Evolutionary conservation across 2,888 invertebrate genomes (phyloP).

Genomic region (Caradrina kadenii): DNA sequence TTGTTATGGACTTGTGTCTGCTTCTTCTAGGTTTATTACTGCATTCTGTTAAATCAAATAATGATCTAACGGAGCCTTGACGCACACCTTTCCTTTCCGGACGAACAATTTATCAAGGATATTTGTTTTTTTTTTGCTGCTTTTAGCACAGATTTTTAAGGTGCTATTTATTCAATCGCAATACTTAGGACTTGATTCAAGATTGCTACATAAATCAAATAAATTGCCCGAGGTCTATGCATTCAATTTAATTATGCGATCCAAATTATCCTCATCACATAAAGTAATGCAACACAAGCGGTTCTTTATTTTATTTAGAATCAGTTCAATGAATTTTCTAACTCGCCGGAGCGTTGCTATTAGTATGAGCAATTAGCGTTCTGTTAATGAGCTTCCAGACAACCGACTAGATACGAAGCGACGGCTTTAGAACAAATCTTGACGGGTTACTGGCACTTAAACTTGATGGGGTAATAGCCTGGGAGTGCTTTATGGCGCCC

Average conservation of each 20-base stretch:
- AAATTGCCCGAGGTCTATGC: constrained; percentile 21
- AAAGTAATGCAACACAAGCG: constrained; percentile 68
- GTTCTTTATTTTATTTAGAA: constrained; percentile 80
- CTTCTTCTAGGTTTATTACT: constrained; percentile 14
- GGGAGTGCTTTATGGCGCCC: constrained; percentile 75
- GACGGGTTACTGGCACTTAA: constrained; percentile 68
- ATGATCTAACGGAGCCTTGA: constrained; percentile 60
- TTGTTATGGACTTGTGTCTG: neutral
- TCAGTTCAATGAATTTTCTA: constrained; percentile 86
- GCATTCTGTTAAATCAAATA: constrained; percentile 37
- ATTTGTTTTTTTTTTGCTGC: constrained; percentile 35
- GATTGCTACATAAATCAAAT: constrained; percentile 21
- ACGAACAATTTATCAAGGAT: constrained; percentile 61
- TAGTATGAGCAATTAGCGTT: constrained; percentile 87
- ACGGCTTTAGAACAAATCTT: constrained; percentile 58
- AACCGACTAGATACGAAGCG: constrained; percentile 76
- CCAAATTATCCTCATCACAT: constrained; percentile 56
- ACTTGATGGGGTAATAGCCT: constrained; percentile 76
- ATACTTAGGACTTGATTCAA: constrained; percentile 6
- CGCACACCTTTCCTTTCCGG: constrained; percentile 58
- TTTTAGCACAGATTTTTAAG: constrained; percentile 21
- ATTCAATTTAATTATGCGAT: constrained; percentile 46
- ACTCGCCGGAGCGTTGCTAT: constrained; percentile 82
- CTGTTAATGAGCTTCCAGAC: constrained; percentile 85
- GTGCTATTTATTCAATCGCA: constrained; percentile 14